These are phyloP conservation scores for Pterophyllum scalare DNA, from an alignment of 2,113 vertebrate species.

Conservation along the genomic window DNA sequence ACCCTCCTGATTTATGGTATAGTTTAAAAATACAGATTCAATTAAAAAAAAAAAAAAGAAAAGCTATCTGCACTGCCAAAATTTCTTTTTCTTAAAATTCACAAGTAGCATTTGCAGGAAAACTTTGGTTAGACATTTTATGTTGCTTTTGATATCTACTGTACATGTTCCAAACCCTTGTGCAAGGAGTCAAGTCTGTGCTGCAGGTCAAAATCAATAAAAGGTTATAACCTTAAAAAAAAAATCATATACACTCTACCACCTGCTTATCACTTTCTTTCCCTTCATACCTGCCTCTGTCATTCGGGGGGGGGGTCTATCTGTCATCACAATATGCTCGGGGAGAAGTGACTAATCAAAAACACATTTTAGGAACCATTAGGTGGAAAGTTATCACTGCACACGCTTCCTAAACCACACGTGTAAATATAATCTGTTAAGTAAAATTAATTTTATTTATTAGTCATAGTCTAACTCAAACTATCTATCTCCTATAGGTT, in stretches of 20 bases:
- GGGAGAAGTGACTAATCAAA: not conserved
- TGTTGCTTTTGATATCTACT: not conserved
- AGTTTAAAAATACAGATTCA: not conserved
- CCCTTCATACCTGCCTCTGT: constrained; percentile 7
- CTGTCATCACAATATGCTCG: not conserved
- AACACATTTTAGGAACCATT: not conserved
- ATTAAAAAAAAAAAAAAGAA: not conserved
- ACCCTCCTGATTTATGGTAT: not conserved
- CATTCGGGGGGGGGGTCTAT: not conserved
- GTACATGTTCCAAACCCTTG: constrained; percentile 5
- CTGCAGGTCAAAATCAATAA: constrained; percentile 54
- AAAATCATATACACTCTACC: constrained; percentile 11
- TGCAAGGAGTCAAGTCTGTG: constrained; percentile 26
- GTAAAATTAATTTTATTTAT: not conserved
- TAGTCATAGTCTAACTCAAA: not conserved
- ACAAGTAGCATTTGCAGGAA: not conserved
- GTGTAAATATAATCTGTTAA: not conserved
- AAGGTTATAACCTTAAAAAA: constrained; percentile 28
- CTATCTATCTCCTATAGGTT: not conserved
- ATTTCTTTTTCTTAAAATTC: not conserved
- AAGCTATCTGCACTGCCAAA: not conserved
- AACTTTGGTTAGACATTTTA: not conserved
- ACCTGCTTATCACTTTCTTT: not conserved
- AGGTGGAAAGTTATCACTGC: not conserved
- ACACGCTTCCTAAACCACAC: not conserved